Evolutionary conservation across 2,888 invertebrate genomes (phyloP), one percentile per base, ranked within the genome.

Genomic region (Dexiosoma caninum): DNA sequence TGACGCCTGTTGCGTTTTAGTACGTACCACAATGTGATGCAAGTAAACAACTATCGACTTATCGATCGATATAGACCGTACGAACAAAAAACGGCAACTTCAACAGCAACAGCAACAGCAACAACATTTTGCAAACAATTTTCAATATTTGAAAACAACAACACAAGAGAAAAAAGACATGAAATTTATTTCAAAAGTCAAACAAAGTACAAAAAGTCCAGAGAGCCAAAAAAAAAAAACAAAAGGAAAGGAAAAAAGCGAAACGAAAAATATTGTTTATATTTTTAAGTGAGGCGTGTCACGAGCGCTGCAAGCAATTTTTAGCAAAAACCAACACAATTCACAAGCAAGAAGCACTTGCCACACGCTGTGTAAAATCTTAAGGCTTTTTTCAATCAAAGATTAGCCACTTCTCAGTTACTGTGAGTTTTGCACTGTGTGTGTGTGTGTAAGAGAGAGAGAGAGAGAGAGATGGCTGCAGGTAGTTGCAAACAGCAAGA

Each of bases 351-450:
- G 78, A 78, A 82, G 82, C 83, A 82, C 83, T 83, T 82, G 81
- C 77, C 83, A 78, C 83, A 83, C 75, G 83, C 83, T 83, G 83
- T 27, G 83, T 70, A 71, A 64, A 67, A 76, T 81, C 74, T 76
- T 72, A 70, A 71, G 76, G 76, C 76, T 76, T 67, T 42, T 82
- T 71, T 69, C 19, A 70, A 42, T 51, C 83, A 85, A 85, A 81
- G 77, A 81, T 81, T 72, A 81, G 81, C 81, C 81, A 81, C 71
- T 81, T 81, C 77, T 67, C 72, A 57, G 49, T 69, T 59, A 44
- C 77, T 57, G 60, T 69, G n/a, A n/a, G 37, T 67, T 53, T 16
- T 10, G 14, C 42, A n/a, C 2, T n/a, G 23, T n/a, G 16, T 16
- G 10, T 14, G 42, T 16, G 16, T 42, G 42, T 5, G 2, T n/a